Evolutionary conservation across 2,113 vertebrate species (phyloP).

Genomic region (Phalacrocorax brasilianus): DNA sequence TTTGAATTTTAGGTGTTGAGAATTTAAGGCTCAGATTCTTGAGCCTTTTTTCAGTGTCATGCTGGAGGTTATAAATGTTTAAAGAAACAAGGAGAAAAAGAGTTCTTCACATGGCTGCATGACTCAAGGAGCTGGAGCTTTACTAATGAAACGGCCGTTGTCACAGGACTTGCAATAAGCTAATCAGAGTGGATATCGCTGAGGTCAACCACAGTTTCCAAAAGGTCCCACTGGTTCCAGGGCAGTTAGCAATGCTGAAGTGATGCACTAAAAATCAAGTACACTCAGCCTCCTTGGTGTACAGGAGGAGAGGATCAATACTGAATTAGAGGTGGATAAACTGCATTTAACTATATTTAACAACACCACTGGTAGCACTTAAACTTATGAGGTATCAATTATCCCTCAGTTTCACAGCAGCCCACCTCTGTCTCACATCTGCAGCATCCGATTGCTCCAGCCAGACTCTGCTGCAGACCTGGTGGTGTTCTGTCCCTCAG

Average conservation of each 20-base stretch:
- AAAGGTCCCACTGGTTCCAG: background rate
- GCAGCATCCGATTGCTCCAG: background rate
- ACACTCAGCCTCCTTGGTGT: background rate
- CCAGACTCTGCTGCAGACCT: background rate
- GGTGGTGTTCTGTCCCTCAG: background rate
- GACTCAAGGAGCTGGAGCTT: background rate
- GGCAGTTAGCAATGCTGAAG: background rate
- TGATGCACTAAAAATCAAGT: background rate
- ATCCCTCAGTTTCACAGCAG: conserved; percentile 16
- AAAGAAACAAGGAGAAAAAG: background rate
- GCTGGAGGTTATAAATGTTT: background rate
- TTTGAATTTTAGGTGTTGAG: background rate
- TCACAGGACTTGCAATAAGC: background rate
- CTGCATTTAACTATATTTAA: conserved; percentile 61
- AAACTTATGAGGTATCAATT: conserved; percentile 42
- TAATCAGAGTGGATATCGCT: background rate
- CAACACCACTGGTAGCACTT: conserved; percentile 46
- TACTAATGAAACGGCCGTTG: conserved; percentile 4
- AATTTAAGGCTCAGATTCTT: background rate
- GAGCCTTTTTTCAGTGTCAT: background rate
- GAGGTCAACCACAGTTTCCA: conserved; percentile 31
- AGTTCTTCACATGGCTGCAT: background rate
- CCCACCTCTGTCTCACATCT: background rate
- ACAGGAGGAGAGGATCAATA: conserved; percentile 22
- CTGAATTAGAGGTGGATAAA: conserved; percentile 46